Conservation (phyloP, 2,797 vertebrate species). For the Paguma larvata region DNA sequence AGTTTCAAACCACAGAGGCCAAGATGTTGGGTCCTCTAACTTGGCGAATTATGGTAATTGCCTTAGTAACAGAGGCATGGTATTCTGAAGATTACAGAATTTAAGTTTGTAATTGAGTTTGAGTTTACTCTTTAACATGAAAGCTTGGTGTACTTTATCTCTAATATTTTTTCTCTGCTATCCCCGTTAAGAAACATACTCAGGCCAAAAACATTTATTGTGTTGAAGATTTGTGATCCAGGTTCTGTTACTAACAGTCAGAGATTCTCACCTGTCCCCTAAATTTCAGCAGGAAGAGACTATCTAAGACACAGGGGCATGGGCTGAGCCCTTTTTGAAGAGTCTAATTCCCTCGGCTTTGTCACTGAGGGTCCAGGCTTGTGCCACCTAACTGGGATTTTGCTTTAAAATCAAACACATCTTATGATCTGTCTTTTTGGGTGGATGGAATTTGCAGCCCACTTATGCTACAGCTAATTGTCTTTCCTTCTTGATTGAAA, state of each 20-base stretch:
- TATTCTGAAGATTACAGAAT: neutral
- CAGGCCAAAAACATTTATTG: neutral
- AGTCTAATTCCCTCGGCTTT: neutral
- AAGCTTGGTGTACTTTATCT: neutral
- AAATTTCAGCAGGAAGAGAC: neutral
- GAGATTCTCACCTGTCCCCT: neutral
- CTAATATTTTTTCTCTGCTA: neutral
- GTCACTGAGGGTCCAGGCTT: neutral
- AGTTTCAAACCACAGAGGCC: neutral
- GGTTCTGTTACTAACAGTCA: neutral
- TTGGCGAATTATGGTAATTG: neutral
- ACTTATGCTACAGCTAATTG: neutral
- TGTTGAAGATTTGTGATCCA: neutral
- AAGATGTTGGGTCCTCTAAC: neutral
- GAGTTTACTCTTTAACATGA: neutral
- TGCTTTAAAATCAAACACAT: neutral
- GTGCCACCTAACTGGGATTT: neutral
- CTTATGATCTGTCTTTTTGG: neutral
- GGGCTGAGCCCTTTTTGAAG: neutral
- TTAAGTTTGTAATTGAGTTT: neutral
- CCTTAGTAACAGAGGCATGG: neutral
- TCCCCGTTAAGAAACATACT: neutral
- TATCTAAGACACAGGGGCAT: accelerated
- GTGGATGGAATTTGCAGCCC: neutral
- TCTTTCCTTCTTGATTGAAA: neutral